Evolutionary conservation across 2,888 invertebrate species (phyloP), one percentile per base, ranked within the genome.

Genomic region (Drosophila suboccidentalis): DNA sequence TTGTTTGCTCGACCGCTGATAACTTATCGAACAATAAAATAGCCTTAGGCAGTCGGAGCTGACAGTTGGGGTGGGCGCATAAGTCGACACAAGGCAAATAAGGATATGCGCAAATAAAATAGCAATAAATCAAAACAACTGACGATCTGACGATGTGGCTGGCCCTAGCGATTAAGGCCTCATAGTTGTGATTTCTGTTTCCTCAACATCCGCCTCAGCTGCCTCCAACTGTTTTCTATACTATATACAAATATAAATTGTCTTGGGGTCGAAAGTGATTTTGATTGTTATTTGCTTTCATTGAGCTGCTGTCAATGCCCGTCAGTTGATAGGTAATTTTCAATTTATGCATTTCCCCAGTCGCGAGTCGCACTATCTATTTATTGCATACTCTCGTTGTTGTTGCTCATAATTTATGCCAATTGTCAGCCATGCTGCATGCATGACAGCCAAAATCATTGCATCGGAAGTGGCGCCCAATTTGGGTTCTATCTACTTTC

Each of bases 1-100:
- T 65, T 80, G 80, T 79, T 79, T 80, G 70, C 73, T 74, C 81
- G 80, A 64, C 68, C 69, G 65, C 80, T 82, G 87, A 84, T 87
- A 90, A 87, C 72, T 80, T 90, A 87, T 90, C 87, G 89, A 88
- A 88, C 89, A 86, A 90, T 87, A 86, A 90, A 86, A 74, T 85
- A 80, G 82, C 89, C 86, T 79, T 73, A 68, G 79, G 79, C 62
- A 53, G 36, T 65, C 49, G 72, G 36, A 62, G 72, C 84, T 84
- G 84, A 73, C 82, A 75, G 75, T 53, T 15, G 26, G 53, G 29
- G 50, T 17, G 50, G 44, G 41, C 39, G 29, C 59, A 69, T 80
- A 82, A 82, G 82, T 73, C 81, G 78, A 82, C 79, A 69, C 73
- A 68, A 78, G 71, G 73, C 74, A 86, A 85, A 89, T 88, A 89